phyloP scores from a whole-genome alignment of 2,888 invertebrate genomes.

The Leptopilina syphax region DNA sequence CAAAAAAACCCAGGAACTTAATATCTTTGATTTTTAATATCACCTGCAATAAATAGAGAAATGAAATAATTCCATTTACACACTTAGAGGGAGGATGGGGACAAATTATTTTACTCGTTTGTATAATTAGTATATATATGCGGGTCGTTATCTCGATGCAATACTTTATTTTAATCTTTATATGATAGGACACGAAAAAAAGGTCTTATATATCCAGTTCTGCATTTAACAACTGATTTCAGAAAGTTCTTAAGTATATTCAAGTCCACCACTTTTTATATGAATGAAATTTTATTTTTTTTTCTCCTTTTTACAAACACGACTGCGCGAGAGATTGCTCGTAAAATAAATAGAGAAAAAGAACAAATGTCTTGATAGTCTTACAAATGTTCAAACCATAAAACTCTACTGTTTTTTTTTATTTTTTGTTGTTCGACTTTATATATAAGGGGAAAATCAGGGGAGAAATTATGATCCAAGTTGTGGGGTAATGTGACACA shows the following conservation, averaged over 20 bases:
- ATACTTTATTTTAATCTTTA: slow-evolving; percentile 28
- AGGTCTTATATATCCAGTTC: slow-evolving; percentile 4
- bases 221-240: slow-evolving; percentile 7
- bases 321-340: not conserved
- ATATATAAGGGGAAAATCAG: not conserved
- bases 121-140: slow-evolving; percentile 16
- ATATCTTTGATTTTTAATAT: too few species aligned
- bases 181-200: slow-evolving; percentile 8
- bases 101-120: too few species aligned
- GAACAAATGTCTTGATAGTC: too few species aligned
- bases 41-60: not conserved
- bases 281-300: not conserved
- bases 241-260: slow-evolving; percentile 3
- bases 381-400: not conserved
- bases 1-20: too few species aligned
- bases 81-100: too few species aligned
- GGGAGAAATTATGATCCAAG: too few species aligned
- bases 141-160: slow-evolving; percentile 14
- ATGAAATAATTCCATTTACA: slow-evolving; percentile 1
- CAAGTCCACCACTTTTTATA: not conserved
- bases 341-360: not conserved
- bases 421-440: not conserved
- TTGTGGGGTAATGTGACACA: too few species aligned
- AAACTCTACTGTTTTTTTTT: not conserved
- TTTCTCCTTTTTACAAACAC: not conserved